These are phyloP conservation scores for Sminthurides aquaticus DNA, from an alignment of 2,888 invertebrate species.

Conservation along the genomic window DNA sequence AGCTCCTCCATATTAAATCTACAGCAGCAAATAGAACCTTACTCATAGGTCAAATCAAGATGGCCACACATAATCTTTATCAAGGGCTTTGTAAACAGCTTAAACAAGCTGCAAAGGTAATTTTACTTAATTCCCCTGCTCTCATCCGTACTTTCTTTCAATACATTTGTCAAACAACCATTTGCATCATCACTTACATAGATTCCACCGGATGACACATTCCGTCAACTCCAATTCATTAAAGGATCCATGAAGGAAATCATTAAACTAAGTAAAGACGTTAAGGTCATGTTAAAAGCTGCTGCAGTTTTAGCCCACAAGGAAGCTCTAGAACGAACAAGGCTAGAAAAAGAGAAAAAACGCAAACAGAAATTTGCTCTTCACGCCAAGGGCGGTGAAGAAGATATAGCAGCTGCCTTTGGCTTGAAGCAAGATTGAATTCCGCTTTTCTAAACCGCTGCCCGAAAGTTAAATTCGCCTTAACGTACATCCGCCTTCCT, in stretches of 20 bases:
- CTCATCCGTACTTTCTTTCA: too few species aligned
- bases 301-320: conserved; percentile 13
- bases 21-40: conserved; percentile 40
- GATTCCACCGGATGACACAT: conserved; percentile 30
- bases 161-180: too few species aligned
- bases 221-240: conserved; percentile 38
- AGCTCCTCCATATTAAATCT: conserved; percentile 34
- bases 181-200: too few species aligned
- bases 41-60: conserved; percentile 39
- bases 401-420: not conserved
- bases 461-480: too few species aligned
- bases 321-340: conserved; percentile 7
- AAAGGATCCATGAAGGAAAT: conserved; percentile 36
- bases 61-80: conserved; percentile 40
- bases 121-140: not conserved
- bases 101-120: conserved; percentile 25
- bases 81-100: conserved; percentile 37
- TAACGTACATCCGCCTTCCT: too few species aligned
- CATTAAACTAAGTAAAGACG: conserved; percentile 36
- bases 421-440: not conserved
- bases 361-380: conserved; percentile 1
- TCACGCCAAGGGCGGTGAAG: not conserved
- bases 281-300: conserved; percentile 33
- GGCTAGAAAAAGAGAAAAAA: conserved; percentile 5
- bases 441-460: too few species aligned